These are phyloP conservation scores for Zelleria hepariella DNA, from an alignment of 2,888 invertebrate species.

Conservation along the genomic window DNA sequence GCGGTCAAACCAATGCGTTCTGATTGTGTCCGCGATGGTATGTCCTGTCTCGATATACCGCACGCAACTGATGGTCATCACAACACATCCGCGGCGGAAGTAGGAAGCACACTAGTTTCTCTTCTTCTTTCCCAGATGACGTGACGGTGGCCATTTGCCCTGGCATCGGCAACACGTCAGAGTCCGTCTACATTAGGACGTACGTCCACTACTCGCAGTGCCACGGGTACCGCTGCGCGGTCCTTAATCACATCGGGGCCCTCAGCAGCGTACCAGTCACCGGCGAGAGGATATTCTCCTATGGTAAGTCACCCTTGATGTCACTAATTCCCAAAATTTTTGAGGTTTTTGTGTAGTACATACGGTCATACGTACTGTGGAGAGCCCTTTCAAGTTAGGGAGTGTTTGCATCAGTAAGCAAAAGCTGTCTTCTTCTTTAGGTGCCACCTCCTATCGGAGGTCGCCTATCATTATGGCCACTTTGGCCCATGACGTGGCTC, in stretches of 20 bases:
- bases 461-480: no score
- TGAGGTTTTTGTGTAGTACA: not conserved
- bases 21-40: no score
- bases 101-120: constrained; percentile 7
- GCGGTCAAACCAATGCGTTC: no score
- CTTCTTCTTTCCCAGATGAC: constrained; percentile 75
- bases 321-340: not conserved
- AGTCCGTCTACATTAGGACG: constrained; percentile 93
- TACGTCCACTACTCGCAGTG: constrained; percentile 94
- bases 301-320: constrained; percentile 75
- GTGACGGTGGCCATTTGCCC: constrained; percentile 90
- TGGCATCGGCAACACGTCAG: constrained; percentile 95
- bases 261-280: constrained; percentile 88
- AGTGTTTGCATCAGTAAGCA: no score
- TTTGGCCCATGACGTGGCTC: no score
- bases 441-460: no score
- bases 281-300: constrained; percentile 90
- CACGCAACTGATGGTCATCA: no score
- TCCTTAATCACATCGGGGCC: constrained; percentile 95
- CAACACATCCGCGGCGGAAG: no score
- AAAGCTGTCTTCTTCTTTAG: not conserved
- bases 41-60: no score
- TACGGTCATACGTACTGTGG: not conserved
- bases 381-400: no score
- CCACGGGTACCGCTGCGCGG: constrained; percentile 92